These are phyloP conservation scores for Pollenia angustigena DNA, from an alignment of 2,888 invertebrate genomes.

Conservation along the genomic window DNA sequence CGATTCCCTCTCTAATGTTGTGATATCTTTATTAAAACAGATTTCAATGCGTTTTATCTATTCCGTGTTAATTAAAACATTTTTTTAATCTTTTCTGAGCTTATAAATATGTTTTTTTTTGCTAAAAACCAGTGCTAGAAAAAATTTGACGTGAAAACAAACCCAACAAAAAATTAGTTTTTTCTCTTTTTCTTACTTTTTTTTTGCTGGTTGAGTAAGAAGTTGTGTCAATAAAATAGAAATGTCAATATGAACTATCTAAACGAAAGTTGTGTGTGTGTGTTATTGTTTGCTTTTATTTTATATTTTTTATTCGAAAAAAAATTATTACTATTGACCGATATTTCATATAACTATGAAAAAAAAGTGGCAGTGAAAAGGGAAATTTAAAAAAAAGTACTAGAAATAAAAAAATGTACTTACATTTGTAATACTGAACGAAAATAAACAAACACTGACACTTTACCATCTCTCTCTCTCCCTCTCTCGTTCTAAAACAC, in stretches of 20 bases:
- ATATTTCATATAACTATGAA: constrained; percentile 43
- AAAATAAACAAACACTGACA: constrained; percentile 47
- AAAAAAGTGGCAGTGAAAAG: constrained; percentile 52
- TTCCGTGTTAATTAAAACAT: too few species aligned
- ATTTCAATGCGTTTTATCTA: too few species aligned
- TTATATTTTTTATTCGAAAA: constrained; percentile 9
- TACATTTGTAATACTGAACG: constrained; percentile 46
- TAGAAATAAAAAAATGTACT: constrained; percentile 41
- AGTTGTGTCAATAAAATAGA: constrained; percentile 65
- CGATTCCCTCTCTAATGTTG: too few species aligned
- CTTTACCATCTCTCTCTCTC: too few species aligned
- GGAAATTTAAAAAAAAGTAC: constrained; percentile 56
- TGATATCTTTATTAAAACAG: too few species aligned
- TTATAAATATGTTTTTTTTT: too few species aligned
- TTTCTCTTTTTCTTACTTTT: constrained; percentile 3
- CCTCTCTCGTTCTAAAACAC: background rate
- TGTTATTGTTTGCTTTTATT: background rate
- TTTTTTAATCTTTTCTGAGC: too few species aligned
- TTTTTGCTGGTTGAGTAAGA: constrained; percentile 44
- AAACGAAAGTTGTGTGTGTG: constrained; percentile 41
- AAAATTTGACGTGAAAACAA: too few species aligned
- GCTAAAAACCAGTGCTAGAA: too few species aligned
- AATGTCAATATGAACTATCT: constrained; percentile 52
- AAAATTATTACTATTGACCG: constrained; percentile 57
- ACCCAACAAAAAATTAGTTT: too few species aligned